Conservation (phyloP, 2,888 invertebrate species). For the Celastrina argiolus region DNA sequence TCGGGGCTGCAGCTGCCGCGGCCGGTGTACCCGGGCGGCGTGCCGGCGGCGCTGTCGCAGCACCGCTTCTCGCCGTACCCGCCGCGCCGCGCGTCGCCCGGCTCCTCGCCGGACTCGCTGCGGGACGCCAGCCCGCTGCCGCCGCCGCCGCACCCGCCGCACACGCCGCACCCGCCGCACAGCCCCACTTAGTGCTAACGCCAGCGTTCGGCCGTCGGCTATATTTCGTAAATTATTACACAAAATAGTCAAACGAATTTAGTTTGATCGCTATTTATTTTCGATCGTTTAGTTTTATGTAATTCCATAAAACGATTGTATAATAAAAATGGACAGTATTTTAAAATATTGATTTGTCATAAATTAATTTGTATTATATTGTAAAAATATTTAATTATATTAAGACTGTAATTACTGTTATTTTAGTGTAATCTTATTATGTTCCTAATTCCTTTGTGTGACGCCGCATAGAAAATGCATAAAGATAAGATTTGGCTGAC, state of each 20-base stretch:
- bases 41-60: conserved; percentile 64
- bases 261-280: conserved; percentile 28
- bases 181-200: conserved; percentile 59
- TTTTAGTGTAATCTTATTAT: conserved; percentile 45
- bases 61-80: conserved; percentile 81
- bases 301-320: not conserved
- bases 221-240: conserved; percentile 13
- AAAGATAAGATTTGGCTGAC: conserved; percentile 14
- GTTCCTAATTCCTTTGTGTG: conserved; percentile 66
- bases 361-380: conserved; percentile 48
- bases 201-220: conserved; percentile 14
- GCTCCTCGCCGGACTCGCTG: conserved; percentile 80
- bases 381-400: conserved; percentile 61
- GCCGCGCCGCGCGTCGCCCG: conserved; percentile 66
- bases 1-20: conserved; percentile 70
- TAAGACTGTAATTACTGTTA: conserved; percentile 68
- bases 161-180: conserved; percentile 62
- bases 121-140: conserved; percentile 72
- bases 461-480: conserved; percentile 19
- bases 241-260: conserved; percentile 14
- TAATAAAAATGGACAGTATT: conserved; percentile 15
- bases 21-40: conserved; percentile 67
- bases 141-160: conserved; percentile 51
- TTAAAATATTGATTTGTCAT: conserved; percentile 13
- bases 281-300: conserved; percentile 21